Conservation (phyloP, 1,140 invertebrate species). For the Lepidurus arcticus region DNA sequence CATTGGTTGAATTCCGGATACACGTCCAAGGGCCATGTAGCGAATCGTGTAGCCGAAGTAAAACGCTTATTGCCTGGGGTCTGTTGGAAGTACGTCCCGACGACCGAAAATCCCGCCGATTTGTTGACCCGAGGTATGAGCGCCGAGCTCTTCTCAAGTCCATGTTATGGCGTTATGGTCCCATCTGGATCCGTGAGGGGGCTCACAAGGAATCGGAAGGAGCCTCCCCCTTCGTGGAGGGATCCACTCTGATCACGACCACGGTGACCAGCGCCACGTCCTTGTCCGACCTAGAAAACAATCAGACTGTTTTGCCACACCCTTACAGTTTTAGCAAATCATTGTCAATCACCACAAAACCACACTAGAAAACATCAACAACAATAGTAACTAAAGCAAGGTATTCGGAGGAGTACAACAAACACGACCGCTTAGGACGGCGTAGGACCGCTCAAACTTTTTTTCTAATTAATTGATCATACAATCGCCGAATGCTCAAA, state of each 20-base stretch:
- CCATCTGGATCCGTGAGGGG: neutral
- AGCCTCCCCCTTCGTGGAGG: neutral
- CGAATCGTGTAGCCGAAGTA: slow-evolving; percentile 38
- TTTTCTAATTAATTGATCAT: too few relatives aligned
- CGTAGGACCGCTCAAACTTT: too few relatives aligned
- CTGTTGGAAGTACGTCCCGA: slow-evolving; percentile 37
- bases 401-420: too few relatives aligned
- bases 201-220: neutral
- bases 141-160: neutral
- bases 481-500: too few relatives aligned
- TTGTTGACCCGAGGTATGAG: slow-evolving; percentile 30
- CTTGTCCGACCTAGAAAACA: neutral
- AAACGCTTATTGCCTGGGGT: slow-evolving; percentile 28
- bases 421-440: too few relatives aligned
- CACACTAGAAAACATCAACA: too few relatives aligned
- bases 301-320: too few relatives aligned
- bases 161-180: neutral
- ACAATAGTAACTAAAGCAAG: too few relatives aligned
- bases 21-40: slow-evolving; percentile 41
- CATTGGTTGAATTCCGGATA: too few relatives aligned
- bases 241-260: neutral
- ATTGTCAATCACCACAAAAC: too few relatives aligned
- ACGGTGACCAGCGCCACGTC: neutral
- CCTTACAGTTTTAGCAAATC: too few relatives aligned
- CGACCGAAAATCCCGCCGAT: slow-evolving; percentile 37